Conservation (phyloP, 2,888 invertebrate genomes). For the Drosophila conformis region DNA sequence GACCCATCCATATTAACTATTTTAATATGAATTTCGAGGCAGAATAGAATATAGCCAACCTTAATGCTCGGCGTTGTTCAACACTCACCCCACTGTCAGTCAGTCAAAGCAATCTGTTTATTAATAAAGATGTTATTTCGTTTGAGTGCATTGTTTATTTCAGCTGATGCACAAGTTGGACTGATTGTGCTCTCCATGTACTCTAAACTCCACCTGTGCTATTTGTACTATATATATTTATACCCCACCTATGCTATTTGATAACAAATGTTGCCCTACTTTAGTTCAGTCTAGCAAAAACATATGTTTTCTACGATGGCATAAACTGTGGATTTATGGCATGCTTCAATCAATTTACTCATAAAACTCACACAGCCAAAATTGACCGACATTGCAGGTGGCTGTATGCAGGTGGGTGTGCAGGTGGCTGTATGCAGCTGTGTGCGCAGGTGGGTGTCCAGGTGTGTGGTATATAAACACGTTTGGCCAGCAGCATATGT, state of each 20-base stretch:
- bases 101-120: neutral
- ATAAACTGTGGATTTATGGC: constrained; percentile 24
- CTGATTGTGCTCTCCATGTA: neutral
- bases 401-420: constrained; percentile 75
- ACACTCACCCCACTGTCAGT: neutral
- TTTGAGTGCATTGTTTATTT: neutral
- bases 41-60: neutral
- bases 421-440: constrained; percentile 85
- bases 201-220: neutral
- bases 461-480: constrained; percentile 88
- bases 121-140: neutral
- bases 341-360: constrained; percentile 26
- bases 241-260: neutral
- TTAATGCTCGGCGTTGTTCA: neutral
- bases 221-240: neutral
- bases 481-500: constrained; percentile 88
- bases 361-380: constrained; percentile 11
- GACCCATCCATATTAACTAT: too few species aligned
- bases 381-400: constrained; percentile 1
- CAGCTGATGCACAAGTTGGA: neutral
- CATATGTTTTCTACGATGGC: constrained; percentile 8
- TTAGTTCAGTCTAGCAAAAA: neutral
- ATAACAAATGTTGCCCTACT: neutral
- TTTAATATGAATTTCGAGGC: neutral
- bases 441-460: too few species aligned